These are phyloP conservation scores for Sarcophaga rosellei DNA, from an alignment of 2,888 invertebrate genomes.

Conservation along the genomic window DNA sequence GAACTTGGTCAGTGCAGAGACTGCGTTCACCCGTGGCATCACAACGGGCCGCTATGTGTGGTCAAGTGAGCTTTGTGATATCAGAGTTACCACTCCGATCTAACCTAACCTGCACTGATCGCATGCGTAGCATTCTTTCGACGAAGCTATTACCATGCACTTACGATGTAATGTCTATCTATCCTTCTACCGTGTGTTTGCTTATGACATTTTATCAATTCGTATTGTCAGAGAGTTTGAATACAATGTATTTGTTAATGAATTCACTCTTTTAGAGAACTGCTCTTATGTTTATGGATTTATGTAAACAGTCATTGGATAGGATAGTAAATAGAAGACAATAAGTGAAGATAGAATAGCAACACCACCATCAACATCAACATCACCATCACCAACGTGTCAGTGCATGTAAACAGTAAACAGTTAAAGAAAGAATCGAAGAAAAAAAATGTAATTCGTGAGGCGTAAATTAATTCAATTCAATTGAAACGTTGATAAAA, in stretches of 20 bases:
- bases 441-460: conserved; percentile 73
- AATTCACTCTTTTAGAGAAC: background rate
- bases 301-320: conserved; percentile 27
- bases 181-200: background rate
- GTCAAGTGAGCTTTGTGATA: no score
- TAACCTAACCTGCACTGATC: no score
- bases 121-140: no score
- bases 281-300: background rate
- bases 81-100: no score
- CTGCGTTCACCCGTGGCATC: no score
- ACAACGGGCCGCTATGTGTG: no score
- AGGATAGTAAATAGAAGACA: background rate
- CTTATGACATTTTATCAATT: background rate
- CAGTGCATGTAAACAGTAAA: conserved; percentile 17
- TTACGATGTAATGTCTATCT: no score
- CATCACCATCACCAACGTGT: background rate
- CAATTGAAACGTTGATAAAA: conserved; percentile 73
- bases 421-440: background rate
- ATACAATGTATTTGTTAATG: background rate
- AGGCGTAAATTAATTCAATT: conserved; percentile 80
- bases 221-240: no score
- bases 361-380: conserved; percentile 10
- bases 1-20: no score
- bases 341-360: background rate
- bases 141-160: no score